Percentiles rank a stretch among this genome's conserved stretches.
Conservation (phyloP, 2,113 vertebrate species). For the Nibea coibor region DNA sequence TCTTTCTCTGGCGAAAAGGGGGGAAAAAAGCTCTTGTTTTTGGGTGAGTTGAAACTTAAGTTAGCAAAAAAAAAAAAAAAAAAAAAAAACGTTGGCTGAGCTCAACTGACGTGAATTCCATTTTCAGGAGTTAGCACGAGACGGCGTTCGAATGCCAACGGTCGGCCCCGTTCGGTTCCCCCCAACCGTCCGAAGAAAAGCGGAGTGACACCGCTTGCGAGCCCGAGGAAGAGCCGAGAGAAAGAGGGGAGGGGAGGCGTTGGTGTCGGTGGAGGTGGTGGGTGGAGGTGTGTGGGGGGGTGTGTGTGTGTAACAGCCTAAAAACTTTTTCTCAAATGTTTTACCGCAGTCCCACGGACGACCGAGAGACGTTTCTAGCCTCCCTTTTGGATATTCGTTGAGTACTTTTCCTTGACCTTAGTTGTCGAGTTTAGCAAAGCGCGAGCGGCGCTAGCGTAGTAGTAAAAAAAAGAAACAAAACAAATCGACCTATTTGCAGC, state of each 20-base stretch:
- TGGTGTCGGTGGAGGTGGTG: neutral
- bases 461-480: slow-evolving; percentile 12
- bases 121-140: slow-evolving; percentile 39
- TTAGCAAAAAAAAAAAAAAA: slow-evolving; percentile 29
- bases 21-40: slow-evolving; percentile 62
- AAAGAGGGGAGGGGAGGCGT: slow-evolving; percentile 39
- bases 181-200: slow-evolving; percentile 60
- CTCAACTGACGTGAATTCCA: slow-evolving; percentile 24
- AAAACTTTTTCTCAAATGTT: slow-evolving; percentile 86
- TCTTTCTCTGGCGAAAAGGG: slow-evolving; percentile 61
- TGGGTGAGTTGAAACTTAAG: slow-evolving; percentile 83
- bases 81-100: neutral
- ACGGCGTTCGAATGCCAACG: slow-evolving; percentile 32
- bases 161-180: slow-evolving; percentile 48
- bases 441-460: slow-evolving; percentile 60
- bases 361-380: slow-evolving; percentile 1
- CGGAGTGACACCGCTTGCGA: slow-evolving; percentile 67
- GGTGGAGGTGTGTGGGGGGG: slow-evolving; percentile 13
- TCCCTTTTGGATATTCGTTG: neutral
- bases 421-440: slow-evolving; percentile 50
- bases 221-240: slow-evolving; percentile 55
- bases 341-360: slow-evolving; percentile 64
- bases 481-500: slow-evolving; percentile 69
- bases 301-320: slow-evolving; percentile 69
- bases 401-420: slow-evolving; percentile 60